Evolutionary conservation across 2,888 invertebrate species (phyloP).

Genomic region (Sabellastarte sp.): DNA sequence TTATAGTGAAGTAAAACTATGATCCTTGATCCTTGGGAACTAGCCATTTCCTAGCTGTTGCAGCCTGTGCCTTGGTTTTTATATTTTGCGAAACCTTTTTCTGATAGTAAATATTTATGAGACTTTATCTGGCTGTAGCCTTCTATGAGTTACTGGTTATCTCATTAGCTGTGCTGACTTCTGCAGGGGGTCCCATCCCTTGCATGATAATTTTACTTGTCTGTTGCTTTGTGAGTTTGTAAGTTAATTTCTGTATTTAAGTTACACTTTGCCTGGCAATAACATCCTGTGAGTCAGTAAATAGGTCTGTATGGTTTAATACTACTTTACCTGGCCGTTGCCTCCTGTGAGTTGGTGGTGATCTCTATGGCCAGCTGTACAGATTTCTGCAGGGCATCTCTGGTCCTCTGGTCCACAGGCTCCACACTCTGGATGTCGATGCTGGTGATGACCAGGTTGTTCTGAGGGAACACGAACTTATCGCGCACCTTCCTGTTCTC

Average conservation of each 20-base stretch:
- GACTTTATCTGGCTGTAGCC: neutral
- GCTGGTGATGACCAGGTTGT: slow-evolving; percentile 61
- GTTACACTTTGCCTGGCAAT: no score
- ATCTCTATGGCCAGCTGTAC: slow-evolving; percentile 64
- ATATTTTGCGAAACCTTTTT: no score
- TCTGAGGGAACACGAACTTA: slow-evolving; percentile 60
- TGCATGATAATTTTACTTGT: neutral
- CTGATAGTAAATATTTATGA: no score
- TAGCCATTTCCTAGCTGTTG: no score
- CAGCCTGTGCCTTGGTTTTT: no score
- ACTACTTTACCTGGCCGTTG: slow-evolving; percentile 61
- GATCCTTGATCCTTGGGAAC: no score
- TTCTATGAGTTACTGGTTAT: neutral
- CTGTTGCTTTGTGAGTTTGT: no score
- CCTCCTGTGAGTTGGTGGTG: slow-evolving; percentile 64
- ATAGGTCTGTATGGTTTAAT: no score
- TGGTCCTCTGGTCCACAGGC: slow-evolving; percentile 63
- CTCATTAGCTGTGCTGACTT: neutral
- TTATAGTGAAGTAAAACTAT: no score
- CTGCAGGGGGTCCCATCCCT: neutral
- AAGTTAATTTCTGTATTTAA: no score
- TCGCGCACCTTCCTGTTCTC: slow-evolving; percentile 59
- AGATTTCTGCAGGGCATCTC: slow-evolving; percentile 62
- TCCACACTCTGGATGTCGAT: slow-evolving; percentile 64
- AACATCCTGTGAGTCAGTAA: no score